Evolutionary conservation across 2,113 vertebrate species (phyloP).

Genomic region (Chamaetylas fuelleborni): DNA sequence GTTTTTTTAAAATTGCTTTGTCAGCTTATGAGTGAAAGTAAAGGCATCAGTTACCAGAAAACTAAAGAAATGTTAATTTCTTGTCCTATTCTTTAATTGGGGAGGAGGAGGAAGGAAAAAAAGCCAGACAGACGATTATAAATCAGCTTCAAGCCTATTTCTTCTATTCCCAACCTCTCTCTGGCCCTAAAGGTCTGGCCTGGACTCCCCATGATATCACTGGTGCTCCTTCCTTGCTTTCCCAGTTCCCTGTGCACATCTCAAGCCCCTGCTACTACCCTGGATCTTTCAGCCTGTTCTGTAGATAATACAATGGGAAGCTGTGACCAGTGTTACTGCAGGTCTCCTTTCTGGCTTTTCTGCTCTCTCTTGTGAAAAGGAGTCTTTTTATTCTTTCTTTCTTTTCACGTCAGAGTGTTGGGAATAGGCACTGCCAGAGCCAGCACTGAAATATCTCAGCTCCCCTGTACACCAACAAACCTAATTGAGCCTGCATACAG

Average conservation of each 20-base stretch:
- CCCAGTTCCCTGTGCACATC: fast-evolving
- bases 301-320: not conserved
- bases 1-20: not conserved
- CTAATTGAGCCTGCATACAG: not conserved
- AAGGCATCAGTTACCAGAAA: not conserved
- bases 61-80: not conserved
- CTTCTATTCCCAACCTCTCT: not conserved
- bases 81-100: not conserved
- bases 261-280: not conserved
- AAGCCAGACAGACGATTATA: not conserved
- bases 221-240: not conserved
- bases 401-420: not conserved
- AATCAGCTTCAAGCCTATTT: not conserved
- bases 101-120: fast-evolving
- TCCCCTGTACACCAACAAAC: not conserved
- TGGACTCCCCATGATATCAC: fast-evolving
- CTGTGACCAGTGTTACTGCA: not conserved
- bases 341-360: not conserved
- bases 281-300: not conserved
- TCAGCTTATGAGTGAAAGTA: not conserved
- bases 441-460: not conserved
- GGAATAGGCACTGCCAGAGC: not conserved
- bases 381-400: not conserved
- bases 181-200: not conserved
- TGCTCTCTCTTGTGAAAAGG: not conserved